Percentiles rank a stretch among this genome's conserved stretches.
These are phyloP conservation scores for Sycobia sp. DNA, from an alignment of 1,140 invertebrate genomes.

Conservation along the genomic window DNA sequence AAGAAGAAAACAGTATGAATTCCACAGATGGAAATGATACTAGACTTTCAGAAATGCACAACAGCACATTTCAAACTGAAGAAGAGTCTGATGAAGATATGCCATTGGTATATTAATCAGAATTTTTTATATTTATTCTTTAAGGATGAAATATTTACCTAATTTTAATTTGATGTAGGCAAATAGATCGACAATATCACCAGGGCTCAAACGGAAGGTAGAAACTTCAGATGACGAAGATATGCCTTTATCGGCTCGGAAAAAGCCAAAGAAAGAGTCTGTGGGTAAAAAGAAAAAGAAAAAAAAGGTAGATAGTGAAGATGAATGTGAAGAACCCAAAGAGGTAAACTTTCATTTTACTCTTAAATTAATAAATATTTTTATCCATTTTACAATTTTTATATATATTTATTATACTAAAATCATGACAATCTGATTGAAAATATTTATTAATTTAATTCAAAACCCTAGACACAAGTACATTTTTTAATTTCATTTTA, in stretches of 20 bases:
- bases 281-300: constrained; percentile 67
- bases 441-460: too few species aligned
- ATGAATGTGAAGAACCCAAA: constrained; percentile 65
- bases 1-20: constrained; percentile 51
- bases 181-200: constrained; percentile 40
- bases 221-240: constrained; percentile 66
- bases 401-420: constrained; percentile 1
- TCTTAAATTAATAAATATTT: constrained; percentile 4
- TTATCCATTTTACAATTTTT: too few species aligned
- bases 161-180: constrained; percentile 42
- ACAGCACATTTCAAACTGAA: constrained; percentile 58
- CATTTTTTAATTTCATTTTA: too few species aligned
- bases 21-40: constrained; percentile 56
- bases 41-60: constrained; percentile 58
- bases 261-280: constrained; percentile 74
- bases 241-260: constrained; percentile 70
- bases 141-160: background rate
- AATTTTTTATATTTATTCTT: constrained; percentile 24
- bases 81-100: constrained; percentile 71
- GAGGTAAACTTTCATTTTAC: constrained; percentile 38
- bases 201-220: constrained; percentile 57
- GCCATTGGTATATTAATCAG: constrained; percentile 67
- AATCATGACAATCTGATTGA: too few species aligned
- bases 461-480: too few species aligned
- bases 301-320: constrained; percentile 67